A percentile compares a stretch with the other conserved stretches of the same genome.
Conservation (phyloP, 2,888 invertebrate genomes). For the Leptopilina myrica region DNA sequence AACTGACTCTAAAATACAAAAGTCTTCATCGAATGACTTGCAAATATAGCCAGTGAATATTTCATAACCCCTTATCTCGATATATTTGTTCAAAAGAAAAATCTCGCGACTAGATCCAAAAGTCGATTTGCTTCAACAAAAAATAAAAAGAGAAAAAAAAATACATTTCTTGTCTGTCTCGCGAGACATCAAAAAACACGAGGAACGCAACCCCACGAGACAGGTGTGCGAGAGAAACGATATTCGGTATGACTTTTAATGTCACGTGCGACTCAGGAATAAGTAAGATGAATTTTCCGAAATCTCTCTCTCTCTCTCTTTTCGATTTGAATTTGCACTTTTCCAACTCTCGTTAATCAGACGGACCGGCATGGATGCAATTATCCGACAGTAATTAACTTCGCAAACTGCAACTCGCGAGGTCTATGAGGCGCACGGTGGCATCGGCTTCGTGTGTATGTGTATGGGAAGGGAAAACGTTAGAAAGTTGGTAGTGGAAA, state of each 20-base stretch:
- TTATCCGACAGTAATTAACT: conserved; percentile 74
- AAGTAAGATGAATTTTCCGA: not conserved
- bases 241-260: conserved; percentile 24
- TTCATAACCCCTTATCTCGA: conserved; percentile 26
- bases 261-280: not conserved
- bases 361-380: conserved; percentile 66
- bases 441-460: not conserved
- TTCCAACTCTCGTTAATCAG: conserved; percentile 66
- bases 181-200: conserved; percentile 1
- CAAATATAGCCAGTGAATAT: conserved; percentile 18
- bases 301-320: conserved; percentile 36
- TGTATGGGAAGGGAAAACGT: not conserved
- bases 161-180: not conserved
- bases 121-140: conserved; percentile 24
- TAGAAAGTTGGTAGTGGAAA: conserved; percentile 36
- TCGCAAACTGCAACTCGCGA: conserved; percentile 59
- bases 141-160: not conserved
- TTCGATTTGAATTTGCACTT: conserved; percentile 42
- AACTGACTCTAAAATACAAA: conserved; percentile 27
- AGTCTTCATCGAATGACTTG: conserved; percentile 10
- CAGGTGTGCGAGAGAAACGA: not conserved
- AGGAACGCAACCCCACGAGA: conserved; percentile 7
- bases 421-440: conserved; percentile 22
- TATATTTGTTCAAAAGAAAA: conserved; percentile 25
- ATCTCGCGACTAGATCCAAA: conserved; percentile 20